Evolutionary conservation across 1,140 invertebrate species (phyloP).

Genomic region (Helicoverpa armigera): DNA sequence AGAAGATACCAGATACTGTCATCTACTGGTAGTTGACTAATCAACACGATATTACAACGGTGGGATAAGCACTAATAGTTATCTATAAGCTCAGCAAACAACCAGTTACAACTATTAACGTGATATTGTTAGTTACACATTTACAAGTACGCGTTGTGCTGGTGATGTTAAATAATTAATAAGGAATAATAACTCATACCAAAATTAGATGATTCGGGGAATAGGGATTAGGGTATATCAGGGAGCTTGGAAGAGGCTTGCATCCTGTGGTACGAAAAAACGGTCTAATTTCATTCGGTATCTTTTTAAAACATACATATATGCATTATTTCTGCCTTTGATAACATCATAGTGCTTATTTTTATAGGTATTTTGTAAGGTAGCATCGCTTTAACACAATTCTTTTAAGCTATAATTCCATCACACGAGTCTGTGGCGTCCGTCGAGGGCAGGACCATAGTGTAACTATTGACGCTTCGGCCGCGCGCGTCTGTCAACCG

Average conservation of each 20-base stretch:
- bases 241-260: slow-evolving; percentile 14
- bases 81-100: slow-evolving; percentile 27
- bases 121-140: slow-evolving; percentile 45
- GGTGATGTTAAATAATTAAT: slow-evolving; percentile 14
- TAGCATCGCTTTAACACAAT: too few species aligned
- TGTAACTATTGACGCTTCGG: too few species aligned
- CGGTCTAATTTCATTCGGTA: too few species aligned
- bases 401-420: too few species aligned
- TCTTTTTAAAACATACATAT: too few species aligned
- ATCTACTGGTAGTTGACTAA: slow-evolving; percentile 34
- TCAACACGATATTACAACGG: slow-evolving; percentile 8
- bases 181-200: slow-evolving; percentile 41
- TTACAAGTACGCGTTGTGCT: slow-evolving; percentile 18
- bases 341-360: too few species aligned
- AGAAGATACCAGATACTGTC: neutral
- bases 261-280: slow-evolving; percentile 8
- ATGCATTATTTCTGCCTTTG: too few species aligned
- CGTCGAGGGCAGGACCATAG: too few species aligned
- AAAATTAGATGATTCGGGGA: slow-evolving; percentile 38
- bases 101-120: slow-evolving; percentile 10
- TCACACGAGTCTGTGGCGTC: too few species aligned
- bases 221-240: slow-evolving; percentile 30
- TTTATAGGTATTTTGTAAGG: too few species aligned
- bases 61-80: slow-evolving; percentile 32
- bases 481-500: too few species aligned